phyloP scores from a whole-genome alignment of 2,797 vertebrate species.

The Sarcophilus harrisii region DNA sequence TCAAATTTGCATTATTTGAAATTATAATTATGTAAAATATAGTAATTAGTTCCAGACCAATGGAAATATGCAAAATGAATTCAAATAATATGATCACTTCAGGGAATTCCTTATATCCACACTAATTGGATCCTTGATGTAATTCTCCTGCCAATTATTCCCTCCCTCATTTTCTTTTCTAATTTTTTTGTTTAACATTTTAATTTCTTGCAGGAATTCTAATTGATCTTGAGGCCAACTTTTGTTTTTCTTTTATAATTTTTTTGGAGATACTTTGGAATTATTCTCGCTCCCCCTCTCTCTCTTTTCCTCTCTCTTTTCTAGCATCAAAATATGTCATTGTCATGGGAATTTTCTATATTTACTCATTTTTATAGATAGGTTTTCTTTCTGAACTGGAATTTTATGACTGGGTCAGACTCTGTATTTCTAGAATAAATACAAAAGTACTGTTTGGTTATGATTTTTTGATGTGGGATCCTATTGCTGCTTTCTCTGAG shows the following conservation, averaged over 20 bases:
- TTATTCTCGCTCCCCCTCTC: neutral
- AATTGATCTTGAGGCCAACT: neutral
- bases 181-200: neutral
- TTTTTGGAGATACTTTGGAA: neutral
- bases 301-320: neutral
- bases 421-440: neutral
- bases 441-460: neutral
- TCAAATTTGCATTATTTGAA: neutral
- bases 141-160: neutral
- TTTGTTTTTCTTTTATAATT: neutral
- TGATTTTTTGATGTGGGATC: neutral
- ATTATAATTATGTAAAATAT: neutral
- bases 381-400: neutral
- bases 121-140: neutral
- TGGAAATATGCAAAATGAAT: neutral
- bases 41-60: neutral
- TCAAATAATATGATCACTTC: neutral
- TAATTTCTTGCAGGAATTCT: neutral
- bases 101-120: neutral
- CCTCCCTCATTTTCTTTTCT: neutral
- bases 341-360: neutral
- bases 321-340: neutral
- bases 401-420: neutral
- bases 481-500: neutral
- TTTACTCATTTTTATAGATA: neutral